These are phyloP conservation scores for Clamator glandarius DNA, from an alignment of 2,797 vertebrate genomes.

Conservation along the genomic window DNA sequence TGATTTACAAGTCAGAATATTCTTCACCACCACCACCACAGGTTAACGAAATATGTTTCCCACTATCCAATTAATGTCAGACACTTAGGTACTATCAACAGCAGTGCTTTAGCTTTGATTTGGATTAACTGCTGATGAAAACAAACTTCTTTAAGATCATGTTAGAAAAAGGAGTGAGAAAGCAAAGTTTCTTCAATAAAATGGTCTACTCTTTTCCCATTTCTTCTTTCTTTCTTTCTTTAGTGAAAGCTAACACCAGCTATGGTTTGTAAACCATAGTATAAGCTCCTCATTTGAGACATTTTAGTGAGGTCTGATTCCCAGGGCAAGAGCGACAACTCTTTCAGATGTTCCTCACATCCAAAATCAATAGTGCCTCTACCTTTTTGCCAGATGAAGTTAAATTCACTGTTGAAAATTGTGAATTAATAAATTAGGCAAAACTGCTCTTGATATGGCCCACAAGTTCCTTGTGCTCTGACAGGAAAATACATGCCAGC, in stretches of 20 bases:
- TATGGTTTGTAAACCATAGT: not conserved
- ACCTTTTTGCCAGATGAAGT: not conserved
- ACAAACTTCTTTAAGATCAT: not conserved
- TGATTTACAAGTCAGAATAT: slow-evolving; percentile 10
- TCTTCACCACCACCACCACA: not conserved
- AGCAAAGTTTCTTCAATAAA: not conserved
- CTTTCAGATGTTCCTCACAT: not conserved
- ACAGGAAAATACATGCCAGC: not conserved
- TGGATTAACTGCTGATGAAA: not conserved
- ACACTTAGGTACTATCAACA: not conserved
- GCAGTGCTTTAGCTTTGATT: not conserved
- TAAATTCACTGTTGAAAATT: not conserved
- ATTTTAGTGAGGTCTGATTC: not conserved
- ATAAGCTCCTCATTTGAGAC: not conserved
- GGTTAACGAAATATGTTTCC: slow-evolving; percentile 2
- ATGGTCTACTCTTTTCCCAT: not conserved
- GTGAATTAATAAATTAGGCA: not conserved
- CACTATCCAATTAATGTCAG: not conserved
- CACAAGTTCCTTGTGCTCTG: not conserved
- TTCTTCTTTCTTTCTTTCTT: not conserved
- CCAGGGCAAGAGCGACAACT: not conserved
- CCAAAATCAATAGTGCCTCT: not conserved
- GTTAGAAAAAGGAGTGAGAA: not conserved
- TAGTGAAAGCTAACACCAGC: not conserved
- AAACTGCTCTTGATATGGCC: not conserved